phyloP scores from a whole-genome alignment of 2,888 invertebrate species.

The Colletes collaris region DNA sequence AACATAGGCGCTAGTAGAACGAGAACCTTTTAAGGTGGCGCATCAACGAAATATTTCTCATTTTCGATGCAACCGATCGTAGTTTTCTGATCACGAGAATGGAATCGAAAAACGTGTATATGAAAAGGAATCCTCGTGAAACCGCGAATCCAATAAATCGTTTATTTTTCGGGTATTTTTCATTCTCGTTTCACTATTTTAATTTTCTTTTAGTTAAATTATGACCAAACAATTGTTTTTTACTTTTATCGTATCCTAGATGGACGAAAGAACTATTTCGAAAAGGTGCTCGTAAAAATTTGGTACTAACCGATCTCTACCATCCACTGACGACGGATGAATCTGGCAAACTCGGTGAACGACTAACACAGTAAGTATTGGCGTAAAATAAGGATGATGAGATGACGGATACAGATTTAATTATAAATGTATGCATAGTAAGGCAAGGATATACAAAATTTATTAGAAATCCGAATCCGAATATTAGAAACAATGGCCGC shows the following conservation, averaged over 20 bases:
- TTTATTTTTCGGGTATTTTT: constrained; percentile 69
- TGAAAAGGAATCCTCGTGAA: constrained; percentile 63
- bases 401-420: too few species aligned
- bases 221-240: background rate
- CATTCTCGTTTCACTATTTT: background rate
- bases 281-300: constrained; percentile 78
- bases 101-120: constrained; percentile 46
- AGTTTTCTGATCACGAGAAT: constrained; percentile 29
- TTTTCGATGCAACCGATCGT: background rate
- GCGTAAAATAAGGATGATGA: too few species aligned
- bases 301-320: constrained; percentile 81
- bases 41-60: background rate
- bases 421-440: too few species aligned
- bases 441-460: too few species aligned
- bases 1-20: constrained; percentile 5
- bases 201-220: too few species aligned
- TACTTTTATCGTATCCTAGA: constrained; percentile 66
- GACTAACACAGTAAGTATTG: constrained; percentile 76
- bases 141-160: constrained; percentile 65
- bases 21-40: background rate
- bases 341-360: constrained; percentile 78
- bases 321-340: constrained; percentile 77
- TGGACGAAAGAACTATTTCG: constrained; percentile 81
- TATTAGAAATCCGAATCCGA: too few species aligned
- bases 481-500: too few species aligned